Evolutionary conservation across 2,888 invertebrate genomes (phyloP).

Genomic region (Sinotaia quadrata): DNA sequence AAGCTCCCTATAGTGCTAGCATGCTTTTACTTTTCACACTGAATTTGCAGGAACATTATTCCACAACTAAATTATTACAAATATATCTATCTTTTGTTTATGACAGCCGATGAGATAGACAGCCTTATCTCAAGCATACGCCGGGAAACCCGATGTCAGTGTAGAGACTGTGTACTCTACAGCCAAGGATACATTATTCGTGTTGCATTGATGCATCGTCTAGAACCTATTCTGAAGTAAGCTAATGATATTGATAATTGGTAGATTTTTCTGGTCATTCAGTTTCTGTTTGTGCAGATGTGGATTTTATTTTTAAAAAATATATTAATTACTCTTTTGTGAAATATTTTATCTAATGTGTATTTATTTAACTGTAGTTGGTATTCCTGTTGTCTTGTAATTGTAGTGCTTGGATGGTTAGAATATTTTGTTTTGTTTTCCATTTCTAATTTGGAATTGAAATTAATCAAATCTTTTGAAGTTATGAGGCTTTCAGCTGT

Average conservation of each 20-base stretch:
- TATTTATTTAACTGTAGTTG: not conserved
- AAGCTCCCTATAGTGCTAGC: no score
- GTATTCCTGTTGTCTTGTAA: no score
- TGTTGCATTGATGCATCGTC: slow-evolving; percentile 47
- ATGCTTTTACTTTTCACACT: no score
- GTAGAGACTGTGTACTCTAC: slow-evolving; percentile 35
- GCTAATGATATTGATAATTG: slow-evolving; percentile 9
- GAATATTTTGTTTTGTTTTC: no score
- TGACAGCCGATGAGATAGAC: slow-evolving; percentile 41
- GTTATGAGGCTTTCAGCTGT: no score
- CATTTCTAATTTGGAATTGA: no score
- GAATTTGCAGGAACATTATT: no score
- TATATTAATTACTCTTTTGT: not conserved
- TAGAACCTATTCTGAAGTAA: slow-evolving; percentile 43
- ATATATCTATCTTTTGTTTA: no score
- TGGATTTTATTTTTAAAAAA: not conserved
- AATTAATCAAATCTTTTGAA: no score
- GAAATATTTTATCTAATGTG: not conserved
- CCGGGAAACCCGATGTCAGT: slow-evolving; percentile 40
- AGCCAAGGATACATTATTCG: slow-evolving; percentile 45
- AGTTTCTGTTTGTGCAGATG: not conserved
- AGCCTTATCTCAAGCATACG: slow-evolving; percentile 32
- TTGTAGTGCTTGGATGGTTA: no score
- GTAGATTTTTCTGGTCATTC: not conserved
- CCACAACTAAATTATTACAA: no score